Evolutionary conservation across 2,888 invertebrate genomes (phyloP).

Genomic region (Andrena marginata): DNA sequence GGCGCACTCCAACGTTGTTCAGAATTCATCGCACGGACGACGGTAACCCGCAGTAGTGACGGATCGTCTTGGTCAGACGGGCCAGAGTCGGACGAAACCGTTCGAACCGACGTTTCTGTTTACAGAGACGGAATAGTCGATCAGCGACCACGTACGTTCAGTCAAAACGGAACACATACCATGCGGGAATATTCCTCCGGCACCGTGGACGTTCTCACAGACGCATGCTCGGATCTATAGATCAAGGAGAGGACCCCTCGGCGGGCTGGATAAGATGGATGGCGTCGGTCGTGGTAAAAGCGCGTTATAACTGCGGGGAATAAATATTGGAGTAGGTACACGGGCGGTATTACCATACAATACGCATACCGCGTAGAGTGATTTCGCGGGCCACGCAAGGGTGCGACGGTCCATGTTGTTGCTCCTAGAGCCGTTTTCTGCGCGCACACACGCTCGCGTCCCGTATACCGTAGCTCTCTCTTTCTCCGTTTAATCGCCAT

Average conservation of each 20-base stretch:
- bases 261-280: slow-evolving; percentile 64
- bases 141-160: neutral
- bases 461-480: slow-evolving; percentile 30
- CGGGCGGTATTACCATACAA: slow-evolving; percentile 76
- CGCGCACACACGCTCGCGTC: slow-evolving; percentile 39
- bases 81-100: too few species aligned
- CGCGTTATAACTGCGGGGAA: slow-evolving; percentile 75
- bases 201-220: slow-evolving; percentile 34
- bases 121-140: too few species aligned
- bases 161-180: neutral
- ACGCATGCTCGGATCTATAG: slow-evolving; percentile 54
- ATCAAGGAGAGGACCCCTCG: slow-evolving; percentile 63
- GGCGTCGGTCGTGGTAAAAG: slow-evolving; percentile 73
- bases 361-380: slow-evolving; percentile 77
- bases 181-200: neutral
- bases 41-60: too few species aligned
- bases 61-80: too few species aligned
- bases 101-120: too few species aligned
- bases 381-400: slow-evolving; percentile 73
- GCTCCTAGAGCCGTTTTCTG: slow-evolving; percentile 69
- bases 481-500: slow-evolving; percentile 70
- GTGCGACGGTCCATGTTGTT: slow-evolving; percentile 70
- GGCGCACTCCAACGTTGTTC: too few species aligned
- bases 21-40: too few species aligned
- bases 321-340: slow-evolving; percentile 77